phyloP scores from a whole-genome alignment of 2,888 invertebrate genomes.

The Julus scandinavius region DNA sequence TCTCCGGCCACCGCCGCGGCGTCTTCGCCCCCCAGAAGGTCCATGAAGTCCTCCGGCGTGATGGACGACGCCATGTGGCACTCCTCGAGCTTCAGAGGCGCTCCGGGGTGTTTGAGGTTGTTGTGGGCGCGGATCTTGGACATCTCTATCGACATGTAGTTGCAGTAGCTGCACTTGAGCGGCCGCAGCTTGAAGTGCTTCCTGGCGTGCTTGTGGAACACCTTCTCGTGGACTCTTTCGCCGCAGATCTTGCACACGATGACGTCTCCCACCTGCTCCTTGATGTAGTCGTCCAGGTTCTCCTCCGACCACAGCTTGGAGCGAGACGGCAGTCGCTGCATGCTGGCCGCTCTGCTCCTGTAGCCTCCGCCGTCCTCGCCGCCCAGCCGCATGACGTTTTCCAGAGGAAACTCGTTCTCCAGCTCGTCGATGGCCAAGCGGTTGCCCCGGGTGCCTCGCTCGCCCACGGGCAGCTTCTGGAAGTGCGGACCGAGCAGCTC shows the following conservation, averaged over 20 bases:
- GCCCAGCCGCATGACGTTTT: neutral
- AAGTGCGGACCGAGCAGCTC: neutral
- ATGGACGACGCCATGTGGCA: slow-evolving; percentile 52
- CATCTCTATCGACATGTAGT: slow-evolving; percentile 59
- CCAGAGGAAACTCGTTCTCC: neutral
- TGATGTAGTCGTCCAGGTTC: slow-evolving; percentile 54
- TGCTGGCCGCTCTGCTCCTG: neutral
- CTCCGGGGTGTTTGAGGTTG: slow-evolving; percentile 58
- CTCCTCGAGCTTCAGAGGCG: slow-evolving; percentile 56
- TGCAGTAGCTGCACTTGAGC: slow-evolving; percentile 60
- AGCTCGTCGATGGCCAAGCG: neutral
- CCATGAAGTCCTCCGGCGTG: slow-evolving; percentile 53
- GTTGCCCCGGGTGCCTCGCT: slow-evolving; percentile 26
- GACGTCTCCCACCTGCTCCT: slow-evolving; percentile 48
- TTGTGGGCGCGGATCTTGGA: slow-evolving; percentile 59
- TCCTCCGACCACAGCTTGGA: slow-evolving; percentile 55
- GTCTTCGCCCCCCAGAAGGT: slow-evolving; percentile 52
- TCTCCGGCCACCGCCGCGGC: neutral
- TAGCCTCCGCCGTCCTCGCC: neutral
- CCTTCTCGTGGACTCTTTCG: slow-evolving; percentile 56
- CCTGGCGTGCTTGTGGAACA: slow-evolving; percentile 60
- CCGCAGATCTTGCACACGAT: slow-evolving; percentile 58
- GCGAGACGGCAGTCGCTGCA: neutral
- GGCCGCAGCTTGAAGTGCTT: slow-evolving; percentile 60
- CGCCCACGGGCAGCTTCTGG: slow-evolving; percentile 52